Evolutionary conservation across 2,888 invertebrate genomes (phyloP).

Genomic region (Drosophila melanosoma): DNA sequence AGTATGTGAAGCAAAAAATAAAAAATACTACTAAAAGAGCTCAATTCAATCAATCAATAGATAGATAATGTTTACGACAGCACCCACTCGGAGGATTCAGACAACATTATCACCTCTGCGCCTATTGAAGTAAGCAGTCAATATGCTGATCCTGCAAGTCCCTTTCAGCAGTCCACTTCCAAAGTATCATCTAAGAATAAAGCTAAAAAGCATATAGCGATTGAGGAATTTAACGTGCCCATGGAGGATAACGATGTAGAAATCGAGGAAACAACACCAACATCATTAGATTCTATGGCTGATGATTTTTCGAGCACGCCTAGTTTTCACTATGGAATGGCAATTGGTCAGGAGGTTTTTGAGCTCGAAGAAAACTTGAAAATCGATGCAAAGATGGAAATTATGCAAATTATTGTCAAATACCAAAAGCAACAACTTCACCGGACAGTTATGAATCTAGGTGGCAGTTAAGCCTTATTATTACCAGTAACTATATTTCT

Average conservation of each 20-base stretch:
- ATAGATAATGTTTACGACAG: constrained; percentile 50
- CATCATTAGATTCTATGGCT: constrained; percentile 23
- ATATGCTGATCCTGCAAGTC: background rate
- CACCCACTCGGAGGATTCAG: constrained; percentile 47
- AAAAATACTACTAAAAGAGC: background rate
- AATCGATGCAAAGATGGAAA: constrained; percentile 59
- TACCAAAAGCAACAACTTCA: constrained; percentile 54
- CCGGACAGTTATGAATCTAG: constrained; percentile 42
- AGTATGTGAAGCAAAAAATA: constrained; percentile 15
- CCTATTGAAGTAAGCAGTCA: background rate
- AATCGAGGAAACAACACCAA: constrained; percentile 45
- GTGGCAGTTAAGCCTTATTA: constrained; percentile 22
- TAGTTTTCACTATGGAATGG: constrained; percentile 55
- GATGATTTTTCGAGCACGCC: constrained; percentile 38
- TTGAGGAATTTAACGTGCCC: constrained; percentile 49
- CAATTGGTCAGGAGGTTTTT: constrained; percentile 55
- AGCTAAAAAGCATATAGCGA: constrained; percentile 19
- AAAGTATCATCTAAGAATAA: background rate
- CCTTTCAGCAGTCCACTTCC: background rate
- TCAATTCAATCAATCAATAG: constrained; percentile 13
- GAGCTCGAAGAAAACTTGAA: constrained; percentile 47
- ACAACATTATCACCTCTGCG: constrained; percentile 20
- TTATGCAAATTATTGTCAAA: constrained; percentile 55
- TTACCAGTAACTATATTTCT: background rate
- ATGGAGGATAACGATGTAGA: constrained; percentile 47